These are phyloP conservation scores for Plagodis pulveraria DNA, from an alignment of 2,888 invertebrate species.

Conservation along the genomic window DNA sequence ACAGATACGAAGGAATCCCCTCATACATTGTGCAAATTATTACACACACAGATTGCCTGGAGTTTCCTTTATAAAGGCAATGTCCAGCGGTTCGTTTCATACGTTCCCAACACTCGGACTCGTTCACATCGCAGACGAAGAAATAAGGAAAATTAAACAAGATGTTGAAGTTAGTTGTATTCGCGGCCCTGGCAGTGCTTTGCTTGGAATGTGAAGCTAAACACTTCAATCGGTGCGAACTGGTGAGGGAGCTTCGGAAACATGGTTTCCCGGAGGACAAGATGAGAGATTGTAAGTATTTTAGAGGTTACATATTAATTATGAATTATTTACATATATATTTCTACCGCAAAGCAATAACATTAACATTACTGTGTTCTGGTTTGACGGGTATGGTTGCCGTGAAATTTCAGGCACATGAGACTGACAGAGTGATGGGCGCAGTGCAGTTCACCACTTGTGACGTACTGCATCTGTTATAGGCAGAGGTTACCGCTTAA, in stretches of 20 bases:
- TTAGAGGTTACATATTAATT: too few species aligned
- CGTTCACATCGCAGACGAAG: constrained; percentile 4
- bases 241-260: constrained; percentile 50
- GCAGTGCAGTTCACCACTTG: too few species aligned
- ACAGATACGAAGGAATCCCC: too few species aligned
- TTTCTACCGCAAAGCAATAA: too few species aligned
- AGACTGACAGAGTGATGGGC: too few species aligned
- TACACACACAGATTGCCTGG: constrained; percentile 2
- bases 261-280: constrained; percentile 56
- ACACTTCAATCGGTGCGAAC: constrained; percentile 50
- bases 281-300: constrained; percentile 57
- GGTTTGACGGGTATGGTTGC: too few species aligned
- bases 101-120: neutral
- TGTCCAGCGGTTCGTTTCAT: constrained; percentile 11
- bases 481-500: too few species aligned
- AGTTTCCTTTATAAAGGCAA: constrained; percentile 26
- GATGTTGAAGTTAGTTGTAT: constrained; percentile 38
- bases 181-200: constrained; percentile 30
- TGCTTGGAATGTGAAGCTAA: constrained; percentile 40
- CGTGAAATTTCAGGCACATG: too few species aligned
- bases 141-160: constrained; percentile 7
- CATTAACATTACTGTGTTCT: too few species aligned
- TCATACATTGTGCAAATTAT: too few species aligned
- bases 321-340: too few species aligned
- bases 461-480: too few species aligned